A percentile compares a stretch with the other conserved stretches of the same genome.
phyloP scores from a whole-genome alignment of 2,888 invertebrate genomes.

The Lepeophtheirus nordmannii region DNA sequence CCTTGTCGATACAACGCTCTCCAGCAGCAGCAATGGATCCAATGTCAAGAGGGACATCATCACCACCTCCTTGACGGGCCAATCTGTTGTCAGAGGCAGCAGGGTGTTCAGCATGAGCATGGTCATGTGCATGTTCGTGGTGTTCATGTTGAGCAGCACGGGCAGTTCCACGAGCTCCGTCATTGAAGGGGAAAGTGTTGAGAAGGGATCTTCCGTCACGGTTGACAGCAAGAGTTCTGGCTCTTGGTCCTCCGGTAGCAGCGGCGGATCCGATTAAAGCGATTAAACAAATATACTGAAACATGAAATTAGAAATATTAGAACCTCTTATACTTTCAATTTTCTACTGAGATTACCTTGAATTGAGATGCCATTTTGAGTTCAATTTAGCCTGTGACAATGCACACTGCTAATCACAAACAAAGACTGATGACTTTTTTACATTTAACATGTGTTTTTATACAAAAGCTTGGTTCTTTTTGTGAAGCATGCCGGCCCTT shows the following conservation, averaged over 20 bases:
- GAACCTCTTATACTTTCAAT: too few relatives aligned
- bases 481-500: too few relatives aligned
- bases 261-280: not conserved
- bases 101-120: not conserved
- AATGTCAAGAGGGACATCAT: constrained; percentile 11
- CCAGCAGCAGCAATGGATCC: constrained; percentile 18
- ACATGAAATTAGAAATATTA: not conserved
- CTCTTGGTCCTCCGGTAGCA: not conserved
- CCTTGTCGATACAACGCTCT: constrained; percentile 19
- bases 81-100: constrained; percentile 1
- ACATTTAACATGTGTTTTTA: too few relatives aligned
- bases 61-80: constrained; percentile 10
- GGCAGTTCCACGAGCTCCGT: not conserved
- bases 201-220: constrained; percentile 11
- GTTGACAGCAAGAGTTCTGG: not conserved
- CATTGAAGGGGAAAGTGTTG: constrained; percentile 23
- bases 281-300: not conserved
- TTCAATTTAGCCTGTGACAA: too few relatives aligned
- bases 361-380: too few relatives aligned
- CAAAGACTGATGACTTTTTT: too few relatives aligned
- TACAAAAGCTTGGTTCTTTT: too few relatives aligned
- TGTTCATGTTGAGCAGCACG: not conserved
- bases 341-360: too few relatives aligned
- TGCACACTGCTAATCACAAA: too few relatives aligned
- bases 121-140: not conserved